phyloP scores from a whole-genome alignment of 2,888 invertebrate genomes.

The Latrodectus hesperus region DNA sequence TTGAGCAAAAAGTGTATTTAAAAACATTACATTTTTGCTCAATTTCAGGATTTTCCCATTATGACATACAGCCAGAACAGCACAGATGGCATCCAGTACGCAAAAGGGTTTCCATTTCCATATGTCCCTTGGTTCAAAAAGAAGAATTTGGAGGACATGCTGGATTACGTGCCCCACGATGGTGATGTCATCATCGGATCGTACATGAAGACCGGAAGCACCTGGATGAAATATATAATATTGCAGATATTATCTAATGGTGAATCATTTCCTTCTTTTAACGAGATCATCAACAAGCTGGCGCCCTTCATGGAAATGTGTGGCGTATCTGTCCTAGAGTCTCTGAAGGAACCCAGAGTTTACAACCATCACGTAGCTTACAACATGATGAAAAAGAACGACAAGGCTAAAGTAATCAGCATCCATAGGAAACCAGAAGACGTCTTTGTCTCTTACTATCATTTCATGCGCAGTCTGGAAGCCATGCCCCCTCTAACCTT shows the following conservation, averaged over 20 bases:
- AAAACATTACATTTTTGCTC: too few relatives aligned
- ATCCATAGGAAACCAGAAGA: constrained; percentile 76
- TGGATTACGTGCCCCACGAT: constrained; percentile 31
- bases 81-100: background rate
- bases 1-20: too few relatives aligned
- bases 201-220: constrained; percentile 68
- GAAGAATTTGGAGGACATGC: constrained; percentile 14
- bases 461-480: constrained; percentile 71
- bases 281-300: constrained; percentile 67
- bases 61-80: too few relatives aligned
- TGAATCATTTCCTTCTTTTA: constrained; percentile 71
- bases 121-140: background rate
- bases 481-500: constrained; percentile 55
- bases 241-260: constrained; percentile 56
- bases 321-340: constrained; percentile 25
- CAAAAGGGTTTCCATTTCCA: constrained; percentile 27
- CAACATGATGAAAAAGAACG: constrained; percentile 13
- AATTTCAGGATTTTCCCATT: too few relatives aligned
- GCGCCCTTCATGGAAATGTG: constrained; percentile 49
- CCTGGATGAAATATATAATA: constrained; percentile 66
- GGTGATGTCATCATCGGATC: constrained; percentile 64
- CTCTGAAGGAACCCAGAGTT: constrained; percentile 14
- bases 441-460: constrained; percentile 75
- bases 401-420: constrained; percentile 74
- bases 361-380: constrained; percentile 41